These are phyloP conservation scores for Ischnus inquisitorius DNA, from an alignment of 2,888 invertebrate species.

Conservation along the genomic window DNA sequence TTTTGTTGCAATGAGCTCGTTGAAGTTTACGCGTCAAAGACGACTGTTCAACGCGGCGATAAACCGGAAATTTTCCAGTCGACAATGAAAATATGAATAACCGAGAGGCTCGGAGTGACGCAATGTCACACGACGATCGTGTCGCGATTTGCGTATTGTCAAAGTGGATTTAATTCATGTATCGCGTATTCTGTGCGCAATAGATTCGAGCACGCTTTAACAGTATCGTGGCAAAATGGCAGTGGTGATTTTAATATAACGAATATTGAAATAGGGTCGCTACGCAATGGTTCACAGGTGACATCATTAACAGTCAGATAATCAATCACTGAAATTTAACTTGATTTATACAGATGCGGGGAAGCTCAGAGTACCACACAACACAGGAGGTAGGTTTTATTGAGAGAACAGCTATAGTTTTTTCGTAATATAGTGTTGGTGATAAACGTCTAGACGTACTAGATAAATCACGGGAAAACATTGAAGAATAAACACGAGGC, in stretches of 20 bases:
- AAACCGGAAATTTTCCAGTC: not conserved
- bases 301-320: conserved; percentile 72
- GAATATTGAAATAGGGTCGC: conserved; percentile 76
- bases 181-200: conserved; percentile 50
- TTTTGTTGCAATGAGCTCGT: not conserved
- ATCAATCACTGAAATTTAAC: conserved; percentile 62
- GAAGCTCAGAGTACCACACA: conserved; percentile 77
- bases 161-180: conserved; percentile 20
- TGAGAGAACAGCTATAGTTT: conserved; percentile 41
- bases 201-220: conserved; percentile 52
- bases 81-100: not conserved
- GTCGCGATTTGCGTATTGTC: conserved; percentile 16
- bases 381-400: conserved; percentile 71
- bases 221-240: conserved; percentile 59
- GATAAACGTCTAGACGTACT: conserved; percentile 65
- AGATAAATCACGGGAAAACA: conserved; percentile 63
- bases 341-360: conserved; percentile 74
- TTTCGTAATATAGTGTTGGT: conserved; percentile 60
- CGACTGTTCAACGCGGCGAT: not conserved
- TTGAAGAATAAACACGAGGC: conserved; percentile 60
- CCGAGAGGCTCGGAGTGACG: not conserved
- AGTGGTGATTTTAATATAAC: conserved; percentile 68
- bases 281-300: conserved; percentile 85
- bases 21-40: not conserved
- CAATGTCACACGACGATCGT: not conserved